Evolutionary conservation across 2,888 invertebrate genomes (phyloP).

Genomic region (Nycteola revayana): DNA sequence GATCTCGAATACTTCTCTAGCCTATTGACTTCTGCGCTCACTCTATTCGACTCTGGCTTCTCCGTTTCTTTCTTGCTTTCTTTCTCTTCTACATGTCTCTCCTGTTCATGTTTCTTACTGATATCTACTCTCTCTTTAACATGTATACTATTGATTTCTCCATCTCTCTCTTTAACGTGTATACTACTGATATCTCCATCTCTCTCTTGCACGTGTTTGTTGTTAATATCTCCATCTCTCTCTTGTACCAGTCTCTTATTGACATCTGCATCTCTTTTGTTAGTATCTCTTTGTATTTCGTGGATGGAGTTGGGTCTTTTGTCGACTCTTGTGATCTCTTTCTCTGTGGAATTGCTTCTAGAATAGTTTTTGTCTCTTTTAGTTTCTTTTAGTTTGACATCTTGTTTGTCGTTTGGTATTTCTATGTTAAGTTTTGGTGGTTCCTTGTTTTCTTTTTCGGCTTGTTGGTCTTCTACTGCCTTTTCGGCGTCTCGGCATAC

Average conservation of each 20-base stretch:
- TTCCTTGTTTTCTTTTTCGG: conserved; percentile 26
- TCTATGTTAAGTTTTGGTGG: conserved; percentile 31
- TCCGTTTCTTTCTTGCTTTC: conserved; percentile 23
- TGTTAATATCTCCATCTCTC: too few species aligned
- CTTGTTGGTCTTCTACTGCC: conserved; percentile 64
- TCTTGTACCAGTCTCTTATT: too few species aligned
- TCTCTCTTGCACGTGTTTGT: background rate
- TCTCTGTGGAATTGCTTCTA: conserved; percentile 32
- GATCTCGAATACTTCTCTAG: conserved; percentile 55
- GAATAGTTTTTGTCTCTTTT: conserved; percentile 30
- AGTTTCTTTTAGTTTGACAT: conserved; percentile 14
- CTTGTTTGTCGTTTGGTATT: conserved; percentile 44
- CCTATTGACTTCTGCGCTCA: conserved; percentile 44
- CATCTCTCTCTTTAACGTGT: too few species aligned
- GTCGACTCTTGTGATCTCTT: conserved; percentile 13
- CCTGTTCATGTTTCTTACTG: too few species aligned
- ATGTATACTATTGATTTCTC: too few species aligned
- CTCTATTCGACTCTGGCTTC: conserved; percentile 33
- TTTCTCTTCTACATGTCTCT: conserved; percentile 9
- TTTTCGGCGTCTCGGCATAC: conserved; percentile 73
- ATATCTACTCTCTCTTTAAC: background rate
- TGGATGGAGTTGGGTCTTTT: conserved; percentile 36
- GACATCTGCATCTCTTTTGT: too few species aligned
- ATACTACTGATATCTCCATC: background rate
- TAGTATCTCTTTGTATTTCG: conserved; percentile 10